These are phyloP conservation scores for Drosophila setosimentum DNA, from an alignment of 2,888 invertebrate species.

Conservation along the genomic window DNA sequence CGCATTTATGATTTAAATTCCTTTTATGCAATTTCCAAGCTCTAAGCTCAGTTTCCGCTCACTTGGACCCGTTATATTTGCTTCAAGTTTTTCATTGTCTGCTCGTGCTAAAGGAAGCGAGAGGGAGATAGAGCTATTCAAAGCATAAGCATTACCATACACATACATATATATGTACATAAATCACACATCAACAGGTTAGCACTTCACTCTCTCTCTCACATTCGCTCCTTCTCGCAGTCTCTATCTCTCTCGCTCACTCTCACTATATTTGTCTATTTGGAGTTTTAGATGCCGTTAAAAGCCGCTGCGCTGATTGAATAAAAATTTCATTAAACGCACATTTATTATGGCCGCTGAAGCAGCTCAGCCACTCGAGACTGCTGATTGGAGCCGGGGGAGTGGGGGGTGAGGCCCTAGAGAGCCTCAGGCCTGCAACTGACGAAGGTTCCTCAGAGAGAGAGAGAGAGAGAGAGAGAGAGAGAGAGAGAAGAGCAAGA, in stretches of 20 bases:
- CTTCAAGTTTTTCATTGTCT: neutral
- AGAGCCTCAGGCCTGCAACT: slow-evolving; percentile 11
- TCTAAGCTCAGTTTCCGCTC: slow-evolving; percentile 4
- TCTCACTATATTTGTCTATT: neutral
- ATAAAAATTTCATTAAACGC: slow-evolving; percentile 78
- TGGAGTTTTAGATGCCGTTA: slow-evolving; percentile 26
- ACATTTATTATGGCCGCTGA: slow-evolving; percentile 57
- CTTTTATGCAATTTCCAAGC: neutral
- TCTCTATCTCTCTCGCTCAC: neutral
- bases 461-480: neutral
- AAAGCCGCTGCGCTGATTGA: slow-evolving; percentile 64
- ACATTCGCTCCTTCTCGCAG: neutral
- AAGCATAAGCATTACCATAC: slow-evolving; percentile 9
- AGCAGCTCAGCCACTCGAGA: slow-evolving; percentile 29
- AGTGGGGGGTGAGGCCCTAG: neutral
- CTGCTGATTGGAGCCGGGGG: slow-evolving; percentile 15
- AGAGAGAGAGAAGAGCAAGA: neutral
- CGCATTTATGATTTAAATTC: neutral
- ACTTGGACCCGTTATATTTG: neutral
- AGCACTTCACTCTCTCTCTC: slow-evolving; percentile 2
- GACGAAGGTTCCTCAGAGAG: slow-evolving; percentile 1
- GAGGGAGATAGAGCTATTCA: neutral
- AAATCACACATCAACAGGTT: slow-evolving; percentile 45
- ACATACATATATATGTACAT: slow-evolving; percentile 13
- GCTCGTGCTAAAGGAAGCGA: neutral